A percentile compares a stretch with the other conserved stretches of the same genome.
These are phyloP conservation scores for Agrotis clavis DNA, from an alignment of 2,888 invertebrate genomes.

Conservation along the genomic window DNA sequence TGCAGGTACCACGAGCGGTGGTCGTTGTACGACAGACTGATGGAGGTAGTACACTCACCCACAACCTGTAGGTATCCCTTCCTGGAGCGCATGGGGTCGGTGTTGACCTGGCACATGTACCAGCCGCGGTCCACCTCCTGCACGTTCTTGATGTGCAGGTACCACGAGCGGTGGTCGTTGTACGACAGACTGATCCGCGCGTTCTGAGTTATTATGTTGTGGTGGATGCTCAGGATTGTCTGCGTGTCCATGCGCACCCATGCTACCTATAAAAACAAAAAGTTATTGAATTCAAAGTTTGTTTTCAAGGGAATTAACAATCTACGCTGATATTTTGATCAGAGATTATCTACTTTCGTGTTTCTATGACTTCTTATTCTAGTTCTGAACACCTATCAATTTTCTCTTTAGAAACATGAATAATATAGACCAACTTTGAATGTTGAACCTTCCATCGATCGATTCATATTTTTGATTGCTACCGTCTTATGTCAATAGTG, in stretches of 20 bases:
- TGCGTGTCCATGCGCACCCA: slow-evolving; percentile 98
- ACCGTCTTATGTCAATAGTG: slow-evolving; percentile 1
- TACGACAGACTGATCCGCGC: slow-evolving; percentile 96
- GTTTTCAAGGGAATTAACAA: not conserved
- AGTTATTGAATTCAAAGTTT: not conserved
- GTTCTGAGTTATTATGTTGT: slow-evolving; percentile 97
- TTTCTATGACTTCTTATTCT: not conserved
- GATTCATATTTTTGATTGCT: slow-evolving; percentile 2
- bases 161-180: slow-evolving; percentile 98
- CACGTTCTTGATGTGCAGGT: slow-evolving; percentile 96
- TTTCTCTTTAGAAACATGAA: not conserved
- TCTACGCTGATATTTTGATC: not conserved
- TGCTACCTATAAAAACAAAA: slow-evolving; percentile 92
- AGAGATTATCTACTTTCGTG: not conserved
- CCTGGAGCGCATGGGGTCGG: slow-evolving; percentile 97
- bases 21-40: slow-evolving; percentile 94
- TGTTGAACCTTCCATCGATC: slow-evolving; percentile 26
- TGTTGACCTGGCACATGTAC: slow-evolving; percentile 98
- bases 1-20: slow-evolving; percentile 98
- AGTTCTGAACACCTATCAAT: not conserved
- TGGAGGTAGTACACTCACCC: slow-evolving; percentile 91
- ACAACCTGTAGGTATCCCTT: slow-evolving; percentile 98
- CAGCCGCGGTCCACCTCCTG: slow-evolving; percentile 97
- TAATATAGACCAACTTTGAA: slow-evolving; percentile 6
- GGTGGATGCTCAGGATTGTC: slow-evolving; percentile 97